phyloP scores from a whole-genome alignment of 2,113 vertebrate genomes.

The Shinisaurus crocodilurus region DNA sequence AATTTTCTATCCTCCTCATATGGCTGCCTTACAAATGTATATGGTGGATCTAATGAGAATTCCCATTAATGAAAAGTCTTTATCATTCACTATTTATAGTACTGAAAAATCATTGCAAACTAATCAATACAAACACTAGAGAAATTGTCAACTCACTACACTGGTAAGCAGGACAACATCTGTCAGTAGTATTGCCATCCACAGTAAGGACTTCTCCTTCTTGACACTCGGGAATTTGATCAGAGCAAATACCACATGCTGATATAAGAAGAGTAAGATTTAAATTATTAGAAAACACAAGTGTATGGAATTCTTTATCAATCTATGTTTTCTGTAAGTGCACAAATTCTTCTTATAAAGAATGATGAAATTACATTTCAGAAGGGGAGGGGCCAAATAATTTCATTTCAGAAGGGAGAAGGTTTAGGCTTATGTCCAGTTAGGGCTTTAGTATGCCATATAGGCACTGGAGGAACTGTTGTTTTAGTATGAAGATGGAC shows the following conservation, averaged over 20 bases:
- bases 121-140: not conserved
- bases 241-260: slow-evolving; percentile 87
- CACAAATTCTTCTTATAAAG: not conserved
- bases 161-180: slow-evolving; percentile 90
- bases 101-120: not conserved
- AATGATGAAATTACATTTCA: not conserved
- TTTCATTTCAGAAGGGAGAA: not conserved
- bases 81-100: not conserved
- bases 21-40: not conserved
- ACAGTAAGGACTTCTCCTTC: slow-evolving; percentile 89
- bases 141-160: slow-evolving; percentile 83
- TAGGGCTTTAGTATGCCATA: not conserved
- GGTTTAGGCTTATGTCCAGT: not conserved
- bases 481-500: not conserved
- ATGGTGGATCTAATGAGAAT: not conserved
- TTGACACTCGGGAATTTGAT: slow-evolving; percentile 82
- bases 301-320: slow-evolving; percentile 7
- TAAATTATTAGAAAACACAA: not conserved
- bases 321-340: not conserved
- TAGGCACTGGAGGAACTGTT: not conserved
- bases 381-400: not conserved
- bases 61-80: not conserved
- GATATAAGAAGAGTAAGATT: slow-evolving; percentile 39
- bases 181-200: slow-evolving; percentile 85
- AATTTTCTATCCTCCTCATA: not conserved